Conservation (phyloP, 1,140 invertebrate genomes). For the Dinoponera quadriceps region DNA sequence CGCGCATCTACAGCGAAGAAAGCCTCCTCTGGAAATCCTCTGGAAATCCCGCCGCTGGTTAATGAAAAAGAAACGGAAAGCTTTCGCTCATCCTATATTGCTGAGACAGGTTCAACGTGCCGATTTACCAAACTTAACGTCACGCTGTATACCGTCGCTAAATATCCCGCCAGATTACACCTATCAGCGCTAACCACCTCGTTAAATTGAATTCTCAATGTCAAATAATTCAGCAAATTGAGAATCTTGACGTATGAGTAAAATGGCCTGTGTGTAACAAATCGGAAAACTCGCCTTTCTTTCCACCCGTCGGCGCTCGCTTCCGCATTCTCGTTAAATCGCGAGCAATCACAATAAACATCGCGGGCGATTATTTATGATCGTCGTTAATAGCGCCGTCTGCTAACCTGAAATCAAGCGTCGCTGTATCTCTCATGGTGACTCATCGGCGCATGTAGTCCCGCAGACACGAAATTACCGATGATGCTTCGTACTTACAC, state of each 20-base stretch:
- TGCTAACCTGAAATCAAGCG: not conserved
- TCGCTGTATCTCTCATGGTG: conserved; percentile 29
- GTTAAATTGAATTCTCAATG: conserved; percentile 18
- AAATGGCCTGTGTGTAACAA: not conserved
- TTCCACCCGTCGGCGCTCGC: too few species aligned
- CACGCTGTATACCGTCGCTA: not conserved
- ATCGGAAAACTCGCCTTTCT: not conserved
- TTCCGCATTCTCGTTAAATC: not conserved
- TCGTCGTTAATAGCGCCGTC: not conserved
- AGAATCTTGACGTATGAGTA: not conserved
- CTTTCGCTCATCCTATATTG: conserved; percentile 9
- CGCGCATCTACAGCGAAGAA: conserved; percentile 21
- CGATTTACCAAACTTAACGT: not conserved
- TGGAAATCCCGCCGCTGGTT: conserved; percentile 12
- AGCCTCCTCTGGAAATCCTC: conserved; percentile 2
- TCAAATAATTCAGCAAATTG: not conserved
- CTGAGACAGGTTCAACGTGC: conserved; percentile 13
- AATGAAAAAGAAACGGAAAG: conserved; percentile 30
- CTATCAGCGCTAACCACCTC: not conserved
- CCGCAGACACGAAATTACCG: not conserved
- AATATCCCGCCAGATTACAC: not conserved
- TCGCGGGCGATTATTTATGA: not conserved
- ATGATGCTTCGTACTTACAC: not conserved
- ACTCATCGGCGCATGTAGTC: conserved; percentile 15
- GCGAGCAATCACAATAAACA: not conserved